These are phyloP conservation scores for Maniola jurtina DNA, from an alignment of 1,140 invertebrate genomes.

Conservation along the genomic window DNA sequence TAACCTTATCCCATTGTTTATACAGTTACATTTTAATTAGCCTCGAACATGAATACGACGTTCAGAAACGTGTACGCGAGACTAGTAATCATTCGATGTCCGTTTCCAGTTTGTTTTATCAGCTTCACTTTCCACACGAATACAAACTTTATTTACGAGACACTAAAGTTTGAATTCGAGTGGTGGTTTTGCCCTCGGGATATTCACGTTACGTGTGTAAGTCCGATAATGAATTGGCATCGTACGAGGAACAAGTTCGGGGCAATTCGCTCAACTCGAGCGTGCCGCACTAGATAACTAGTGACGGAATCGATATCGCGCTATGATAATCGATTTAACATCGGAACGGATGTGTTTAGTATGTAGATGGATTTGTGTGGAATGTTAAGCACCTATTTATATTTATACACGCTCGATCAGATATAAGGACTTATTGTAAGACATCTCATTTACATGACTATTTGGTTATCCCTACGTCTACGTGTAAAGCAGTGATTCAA, in stretches of 20 bases:
- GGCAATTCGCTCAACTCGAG: conserved; percentile 51
- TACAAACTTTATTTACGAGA: conserved; percentile 33
- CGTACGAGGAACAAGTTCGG: conserved; percentile 61
- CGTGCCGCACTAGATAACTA: conserved; percentile 37
- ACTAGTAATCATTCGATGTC: conserved; percentile 76
- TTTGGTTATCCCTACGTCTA: too few species aligned
- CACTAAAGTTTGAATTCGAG: conserved; percentile 32
- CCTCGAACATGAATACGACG: conserved; percentile 45
- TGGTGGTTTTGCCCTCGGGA: conserved; percentile 35
- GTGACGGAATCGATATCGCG: conserved; percentile 34
- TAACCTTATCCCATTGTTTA: conserved; percentile 39
- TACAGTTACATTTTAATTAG: conserved; percentile 50
- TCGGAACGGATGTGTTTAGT: conserved; percentile 19
- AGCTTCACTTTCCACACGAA: conserved; percentile 30
- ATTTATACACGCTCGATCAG: not conserved
- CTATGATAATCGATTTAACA: conserved; percentile 28
- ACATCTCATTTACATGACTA: too few species aligned
- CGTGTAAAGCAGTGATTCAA: too few species aligned
- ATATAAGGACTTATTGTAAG: too few species aligned
- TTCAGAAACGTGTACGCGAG: conserved; percentile 55
- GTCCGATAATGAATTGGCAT: conserved; percentile 73
- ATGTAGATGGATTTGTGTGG: not conserved
- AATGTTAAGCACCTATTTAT: conserved; percentile 15
- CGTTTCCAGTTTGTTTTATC: conserved; percentile 69
- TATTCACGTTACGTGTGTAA: conserved; percentile 64